Conservation (phyloP, 2,888 invertebrate species). For the Rhingia rostrata region DNA sequence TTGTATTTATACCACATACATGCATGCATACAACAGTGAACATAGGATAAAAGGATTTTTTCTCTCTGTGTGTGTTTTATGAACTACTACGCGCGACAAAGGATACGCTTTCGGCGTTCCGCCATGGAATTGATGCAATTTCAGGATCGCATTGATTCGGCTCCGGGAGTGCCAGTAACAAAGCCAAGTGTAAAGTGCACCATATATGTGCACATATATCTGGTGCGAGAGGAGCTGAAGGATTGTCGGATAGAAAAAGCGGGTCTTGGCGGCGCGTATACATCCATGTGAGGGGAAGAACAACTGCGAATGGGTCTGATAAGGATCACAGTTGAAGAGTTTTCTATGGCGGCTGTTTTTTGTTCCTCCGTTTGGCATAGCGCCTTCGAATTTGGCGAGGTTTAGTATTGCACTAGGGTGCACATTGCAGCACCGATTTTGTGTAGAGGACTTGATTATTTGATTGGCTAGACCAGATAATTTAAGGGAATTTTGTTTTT, state of each 20-base stretch:
- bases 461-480: conserved; percentile 68
- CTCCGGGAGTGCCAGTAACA: conserved; percentile 45
- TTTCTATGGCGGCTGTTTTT: conserved; percentile 45
- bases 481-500: neutral
- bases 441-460: conserved; percentile 55
- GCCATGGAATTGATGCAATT: conserved; percentile 70
- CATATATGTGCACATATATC: conserved; percentile 28
- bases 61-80: conserved; percentile 39
- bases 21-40: neutral
- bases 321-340: conserved; percentile 59
- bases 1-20: conserved; percentile 34
- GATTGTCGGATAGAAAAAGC: conserved; percentile 11
- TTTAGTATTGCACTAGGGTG: conserved; percentile 14
- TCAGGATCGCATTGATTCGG: conserved; percentile 61
- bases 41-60: conserved; percentile 5
- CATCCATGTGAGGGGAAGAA: conserved; percentile 26
- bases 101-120: conserved; percentile 56
- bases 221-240: neutral
- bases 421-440: conserved; percentile 4
- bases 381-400: conserved; percentile 35
- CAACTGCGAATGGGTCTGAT: conserved; percentile 50
- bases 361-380: conserved; percentile 34
- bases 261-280: conserved; percentile 48
- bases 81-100: conserved; percentile 56
- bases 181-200: conserved; percentile 59